Evolutionary conservation across 2,888 invertebrate genomes (phyloP).

Genomic region (Thymelicus sylvestris): DNA sequence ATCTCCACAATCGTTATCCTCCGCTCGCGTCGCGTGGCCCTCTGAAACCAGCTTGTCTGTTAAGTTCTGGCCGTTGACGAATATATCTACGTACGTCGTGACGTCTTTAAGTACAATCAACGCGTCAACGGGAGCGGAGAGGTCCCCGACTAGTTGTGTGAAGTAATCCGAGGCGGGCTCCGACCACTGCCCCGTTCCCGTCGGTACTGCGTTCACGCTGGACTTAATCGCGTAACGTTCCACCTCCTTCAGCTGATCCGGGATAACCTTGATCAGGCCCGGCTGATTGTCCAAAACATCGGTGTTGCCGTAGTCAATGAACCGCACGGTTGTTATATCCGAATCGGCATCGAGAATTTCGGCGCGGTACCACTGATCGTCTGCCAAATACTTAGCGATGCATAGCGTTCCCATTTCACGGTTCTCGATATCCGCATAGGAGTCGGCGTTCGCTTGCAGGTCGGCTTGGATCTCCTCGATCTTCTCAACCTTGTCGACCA

Average conservation of each 20-base stretch:
- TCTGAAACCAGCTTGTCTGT: constrained; percentile 85
- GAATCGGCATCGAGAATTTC: constrained; percentile 91
- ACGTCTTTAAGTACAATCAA: constrained; percentile 84
- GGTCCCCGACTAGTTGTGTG: constrained; percentile 76
- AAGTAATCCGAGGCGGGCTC: constrained; percentile 86
- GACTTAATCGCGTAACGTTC: constrained; percentile 86
- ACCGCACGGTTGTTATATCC: constrained; percentile 90
- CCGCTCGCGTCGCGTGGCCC: constrained; percentile 83
- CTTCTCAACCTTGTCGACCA: constrained; percentile 80
- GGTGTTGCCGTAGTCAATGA: constrained; percentile 92
- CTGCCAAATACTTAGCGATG: constrained; percentile 91
- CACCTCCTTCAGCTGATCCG: constrained; percentile 82
- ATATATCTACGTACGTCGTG: constrained; percentile 87
- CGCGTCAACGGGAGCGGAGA: constrained; percentile 78
- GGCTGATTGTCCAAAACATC: constrained; percentile 88
- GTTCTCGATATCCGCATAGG: constrained; percentile 81
- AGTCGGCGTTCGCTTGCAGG: constrained; percentile 84
- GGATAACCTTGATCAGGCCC: constrained; percentile 85
- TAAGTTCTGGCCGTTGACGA: constrained; percentile 84
- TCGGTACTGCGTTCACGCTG: constrained; percentile 87
- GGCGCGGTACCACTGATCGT: constrained; percentile 96
- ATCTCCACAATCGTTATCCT: constrained; percentile 80
- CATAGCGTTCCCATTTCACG: constrained; percentile 87
- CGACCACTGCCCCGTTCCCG: constrained; percentile 87
- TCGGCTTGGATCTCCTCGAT: constrained; percentile 86